Conservation (phyloP, 2,113 vertebrate genomes). For the Saccopteryx bilineata region DNA sequence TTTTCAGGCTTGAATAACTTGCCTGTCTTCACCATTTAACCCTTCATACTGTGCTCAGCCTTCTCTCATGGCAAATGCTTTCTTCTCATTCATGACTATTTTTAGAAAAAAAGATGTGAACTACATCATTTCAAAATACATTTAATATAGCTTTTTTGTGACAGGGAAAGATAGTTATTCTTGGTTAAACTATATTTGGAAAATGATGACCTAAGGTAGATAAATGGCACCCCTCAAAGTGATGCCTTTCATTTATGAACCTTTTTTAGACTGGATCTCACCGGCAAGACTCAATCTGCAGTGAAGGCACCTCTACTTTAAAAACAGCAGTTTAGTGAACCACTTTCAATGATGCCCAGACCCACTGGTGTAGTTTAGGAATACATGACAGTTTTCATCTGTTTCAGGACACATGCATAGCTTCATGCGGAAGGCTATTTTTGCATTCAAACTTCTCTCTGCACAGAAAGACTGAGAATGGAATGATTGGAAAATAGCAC, state of each 20-base stretch:
- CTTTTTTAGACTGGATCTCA: conserved; percentile 35
- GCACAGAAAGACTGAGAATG: background rate
- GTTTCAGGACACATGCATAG: background rate
- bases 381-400: background rate
- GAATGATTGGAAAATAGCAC: background rate
- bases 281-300: conserved; percentile 39
- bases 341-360: conserved; percentile 52
- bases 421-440: conserved; percentile 56
- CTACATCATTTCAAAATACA: conserved; percentile 60
- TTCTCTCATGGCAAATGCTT: background rate
- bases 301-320: conserved; percentile 59
- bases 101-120: conserved; percentile 54
- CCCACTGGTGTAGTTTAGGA: background rate
- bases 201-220: conserved; percentile 62
- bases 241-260: conserved; percentile 50
- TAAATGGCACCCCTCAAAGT: conserved; percentile 8
- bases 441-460: conserved; percentile 55
- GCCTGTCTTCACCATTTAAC: background rate
- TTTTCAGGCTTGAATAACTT: background rate
- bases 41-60: background rate
- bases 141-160: conserved; percentile 35
- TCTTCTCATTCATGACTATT: conserved; percentile 57
- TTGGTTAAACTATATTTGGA: conserved; percentile 57
- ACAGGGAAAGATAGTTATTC: background rate
- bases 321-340: conserved; percentile 65